Evolutionary conservation across 1,140 invertebrate genomes (phyloP), one percentile per base, ranked within the genome.

Genomic region (Sinonovacula constricta): DNA sequence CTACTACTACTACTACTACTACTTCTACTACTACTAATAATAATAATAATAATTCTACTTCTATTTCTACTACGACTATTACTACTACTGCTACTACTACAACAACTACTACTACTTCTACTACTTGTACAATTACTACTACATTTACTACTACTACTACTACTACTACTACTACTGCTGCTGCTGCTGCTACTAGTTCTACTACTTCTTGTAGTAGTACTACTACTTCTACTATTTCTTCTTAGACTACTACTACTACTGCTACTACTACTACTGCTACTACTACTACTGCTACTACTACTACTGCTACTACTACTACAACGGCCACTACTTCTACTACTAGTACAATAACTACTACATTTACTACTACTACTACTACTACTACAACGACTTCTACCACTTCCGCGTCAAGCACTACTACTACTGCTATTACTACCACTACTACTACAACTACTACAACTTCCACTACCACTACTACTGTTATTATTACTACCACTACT

Each of bases 341-440:
- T 57, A 60, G n/a, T 68, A 14, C 33, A 60, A 12, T 15, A 7
- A 14, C 33, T 56, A 14, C 34, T 68, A 56, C 45, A 60, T 60
- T 28, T 68, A 60, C 45, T 68, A 60, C 45, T 56, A 22, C 66
- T 54, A 57, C 66, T 54, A 14, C 36, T 56, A 14, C 66, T 68
- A 57, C 66, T 68, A 60, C 30, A 57, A 60, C 66, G 34, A 56
- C 66, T 69, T 1, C 66, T 69, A 60, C 66, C 56, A 60, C 66
- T 69, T n/a, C 66, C 28, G 56, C 66, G 57, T 60, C 66, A 60
- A 68, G 39, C 56, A 68, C 66, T 68, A 54, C 66, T 68, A 68
- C 66, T 68, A 68, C 66, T 68, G 30, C 66, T 68, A 56, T 45
- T 68, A 56, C 66, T 68, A 56, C 66, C 56, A 56, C 66, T 68